Percentiles rank a stretch among this genome's conserved stretches.
Conservation (phyloP, 2,113 vertebrate species). For the Progne subis region DNA sequence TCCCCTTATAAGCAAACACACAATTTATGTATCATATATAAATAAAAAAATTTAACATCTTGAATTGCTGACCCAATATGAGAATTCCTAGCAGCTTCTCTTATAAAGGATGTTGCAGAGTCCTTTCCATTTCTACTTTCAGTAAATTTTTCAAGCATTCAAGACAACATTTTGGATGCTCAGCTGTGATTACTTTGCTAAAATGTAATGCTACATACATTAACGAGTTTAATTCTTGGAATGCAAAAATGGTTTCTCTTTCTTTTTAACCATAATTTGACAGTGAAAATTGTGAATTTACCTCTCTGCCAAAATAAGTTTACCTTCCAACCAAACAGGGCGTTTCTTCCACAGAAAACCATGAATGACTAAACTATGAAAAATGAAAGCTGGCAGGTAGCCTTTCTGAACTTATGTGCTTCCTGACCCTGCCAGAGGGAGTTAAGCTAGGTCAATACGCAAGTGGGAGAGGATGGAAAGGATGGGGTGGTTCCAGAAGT, state of each 20-base stretch:
- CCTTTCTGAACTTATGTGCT: slow-evolving; percentile 38
- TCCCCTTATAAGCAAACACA: neutral
- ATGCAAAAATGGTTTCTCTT: slow-evolving; percentile 65
- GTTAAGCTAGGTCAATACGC: slow-evolving; percentile 36
- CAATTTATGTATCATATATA: neutral
- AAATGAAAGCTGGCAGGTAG: slow-evolving; percentile 58
- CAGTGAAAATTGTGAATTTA: slow-evolving; percentile 53
- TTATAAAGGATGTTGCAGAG: slow-evolving; percentile 17
- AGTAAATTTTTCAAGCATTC: slow-evolving; percentile 40
- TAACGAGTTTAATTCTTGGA: slow-evolving; percentile 73
- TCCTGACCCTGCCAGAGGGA: slow-evolving; percentile 43
- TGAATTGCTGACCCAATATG: slow-evolving; percentile 29
- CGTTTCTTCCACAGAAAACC: slow-evolving; percentile 45
- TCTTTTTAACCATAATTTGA: slow-evolving; percentile 69
- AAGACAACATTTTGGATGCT: slow-evolving; percentile 67
- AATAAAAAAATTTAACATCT: neutral
- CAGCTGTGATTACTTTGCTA: slow-evolving; percentile 70
- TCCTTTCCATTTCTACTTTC: slow-evolving; percentile 34
- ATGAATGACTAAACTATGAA: slow-evolving; percentile 61
- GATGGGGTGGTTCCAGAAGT: slow-evolving; percentile 7
- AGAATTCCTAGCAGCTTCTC: slow-evolving; percentile 25
- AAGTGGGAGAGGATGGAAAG: neutral
- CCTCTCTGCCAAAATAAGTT: slow-evolving; percentile 67
- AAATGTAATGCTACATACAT: slow-evolving; percentile 71
- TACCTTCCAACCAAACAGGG: slow-evolving; percentile 62